A percentile compares a stretch with the other conserved stretches of the same genome.
These are phyloP conservation scores for Dermolepida albohirtum DNA, from an alignment of 2,888 invertebrate species.

Conservation along the genomic window DNA sequence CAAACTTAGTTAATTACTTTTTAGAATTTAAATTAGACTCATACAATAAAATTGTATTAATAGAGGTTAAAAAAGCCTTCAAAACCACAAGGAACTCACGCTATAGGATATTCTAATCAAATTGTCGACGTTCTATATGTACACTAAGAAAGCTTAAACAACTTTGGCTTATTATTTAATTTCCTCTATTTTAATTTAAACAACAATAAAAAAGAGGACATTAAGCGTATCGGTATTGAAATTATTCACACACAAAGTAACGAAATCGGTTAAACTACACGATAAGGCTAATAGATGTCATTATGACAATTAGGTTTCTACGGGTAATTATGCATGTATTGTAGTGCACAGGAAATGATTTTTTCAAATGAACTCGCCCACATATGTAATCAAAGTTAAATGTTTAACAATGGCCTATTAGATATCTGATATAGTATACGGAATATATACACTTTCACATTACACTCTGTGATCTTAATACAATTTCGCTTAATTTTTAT, in stretches of 20 bases:
- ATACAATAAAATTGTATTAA: no score
- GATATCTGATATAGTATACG: slow-evolving; percentile 57
- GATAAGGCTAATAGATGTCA: slow-evolving; percentile 64
- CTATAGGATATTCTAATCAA: no score
- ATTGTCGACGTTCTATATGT: no score
- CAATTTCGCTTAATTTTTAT: slow-evolving; percentile 28
- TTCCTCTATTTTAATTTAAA: slow-evolving; percentile 30
- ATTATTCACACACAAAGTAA: slow-evolving; percentile 24
- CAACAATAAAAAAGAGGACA: slow-evolving; percentile 12
- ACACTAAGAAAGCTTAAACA: no score
- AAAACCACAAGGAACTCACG: no score
- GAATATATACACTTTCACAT: slow-evolving; percentile 34
- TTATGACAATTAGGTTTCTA: slow-evolving; percentile 65
- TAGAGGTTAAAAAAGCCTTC: no score
- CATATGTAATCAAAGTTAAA: slow-evolving; percentile 66
- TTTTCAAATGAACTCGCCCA: slow-evolving; percentile 64
- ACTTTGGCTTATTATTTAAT: slow-evolving; percentile 17
- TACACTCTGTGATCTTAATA: slow-evolving; percentile 26
- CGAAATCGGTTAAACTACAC: slow-evolving; percentile 40
- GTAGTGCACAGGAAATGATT: slow-evolving; percentile 45
- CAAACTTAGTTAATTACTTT: no score
- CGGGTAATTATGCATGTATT: slow-evolving; percentile 63
- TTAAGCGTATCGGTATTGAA: slow-evolving; percentile 20
- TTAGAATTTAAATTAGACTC: no score
- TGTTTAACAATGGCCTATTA: slow-evolving; percentile 66